A percentile compares a stretch with the other conserved stretches of the same genome.
phyloP scores from a whole-genome alignment of 2,888 invertebrate genomes.

The Glaucopsyche alexis region DNA sequence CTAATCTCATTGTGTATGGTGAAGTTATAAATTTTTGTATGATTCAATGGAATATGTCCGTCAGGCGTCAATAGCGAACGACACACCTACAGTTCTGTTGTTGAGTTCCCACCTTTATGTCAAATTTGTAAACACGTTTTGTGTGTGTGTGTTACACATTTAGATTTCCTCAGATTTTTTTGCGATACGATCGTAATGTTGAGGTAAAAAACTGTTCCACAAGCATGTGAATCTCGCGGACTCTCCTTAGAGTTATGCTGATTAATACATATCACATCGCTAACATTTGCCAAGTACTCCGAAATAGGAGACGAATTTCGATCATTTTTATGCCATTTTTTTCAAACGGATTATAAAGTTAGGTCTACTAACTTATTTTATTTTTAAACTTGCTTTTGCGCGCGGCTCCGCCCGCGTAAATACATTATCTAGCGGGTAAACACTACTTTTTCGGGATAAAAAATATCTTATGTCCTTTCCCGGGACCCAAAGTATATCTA shows the following conservation, averaged over 20 bases:
- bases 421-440: no score
- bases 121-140: no score
- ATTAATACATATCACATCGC: conserved; percentile 2
- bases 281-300: background rate
- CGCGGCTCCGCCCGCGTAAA: no score
- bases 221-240: conserved; percentile 1
- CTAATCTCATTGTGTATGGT: conserved; percentile 16
- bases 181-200: background rate
- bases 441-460: no score
- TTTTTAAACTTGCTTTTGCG: no score
- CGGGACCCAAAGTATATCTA: no score
- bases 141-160: no score
- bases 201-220: conserved; percentile 6
- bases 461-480: no score
- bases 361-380: no score
- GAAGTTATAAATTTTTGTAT: conserved; percentile 17
- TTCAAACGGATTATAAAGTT: no score
- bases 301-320: background rate
- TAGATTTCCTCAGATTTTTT: background rate
- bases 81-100: no score
- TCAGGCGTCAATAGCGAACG: background rate
- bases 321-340: background rate
- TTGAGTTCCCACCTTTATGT: no score
- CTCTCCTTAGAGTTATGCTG: conserved; percentile 9
- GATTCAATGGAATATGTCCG: background rate